Conservation (phyloP, 2,797 vertebrate genomes). For the Centropyge bicolor region DNA sequence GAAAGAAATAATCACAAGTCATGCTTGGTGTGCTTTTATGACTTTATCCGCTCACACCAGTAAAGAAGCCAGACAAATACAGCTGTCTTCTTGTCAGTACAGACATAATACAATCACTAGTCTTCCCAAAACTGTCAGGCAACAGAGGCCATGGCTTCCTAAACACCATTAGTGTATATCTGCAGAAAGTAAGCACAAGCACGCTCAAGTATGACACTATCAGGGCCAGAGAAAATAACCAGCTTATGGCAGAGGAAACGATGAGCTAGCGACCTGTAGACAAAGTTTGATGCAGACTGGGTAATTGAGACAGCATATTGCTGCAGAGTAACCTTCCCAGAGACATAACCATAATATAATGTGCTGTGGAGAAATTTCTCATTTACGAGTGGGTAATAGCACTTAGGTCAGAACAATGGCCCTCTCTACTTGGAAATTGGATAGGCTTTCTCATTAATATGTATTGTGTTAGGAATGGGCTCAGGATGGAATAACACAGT, state of each 20-base stretch:
- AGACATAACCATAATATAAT: conserved; percentile 70
- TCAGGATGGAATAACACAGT: conserved; percentile 31
- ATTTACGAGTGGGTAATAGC: conserved; percentile 68
- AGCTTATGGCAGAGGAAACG: conserved; percentile 65
- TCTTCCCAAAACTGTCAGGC: conserved; percentile 47
- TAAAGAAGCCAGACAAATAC: conserved; percentile 42
- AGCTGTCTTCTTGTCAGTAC: conserved; percentile 47
- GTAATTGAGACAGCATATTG: conserved; percentile 74
- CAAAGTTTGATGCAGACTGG: conserved; percentile 59
- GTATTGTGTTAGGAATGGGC: conserved; percentile 58
- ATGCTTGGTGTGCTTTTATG: conserved; percentile 54
- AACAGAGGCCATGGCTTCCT: conserved; percentile 32
- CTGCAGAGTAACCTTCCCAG: conserved; percentile 65
- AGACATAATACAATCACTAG: conserved; percentile 40
- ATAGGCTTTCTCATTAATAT: conserved; percentile 73
- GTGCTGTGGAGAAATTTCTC: conserved; percentile 65
- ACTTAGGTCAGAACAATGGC: conserved; percentile 73
- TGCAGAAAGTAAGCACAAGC: conserved; percentile 41
- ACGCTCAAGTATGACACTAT: conserved; percentile 58
- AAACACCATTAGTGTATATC: conserved; percentile 64
- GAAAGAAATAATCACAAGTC: conserved; percentile 65
- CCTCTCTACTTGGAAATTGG: conserved; percentile 61
- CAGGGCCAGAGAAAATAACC: conserved; percentile 62
- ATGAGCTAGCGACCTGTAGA: conserved; percentile 71
- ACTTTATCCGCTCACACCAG: conserved; percentile 63